Percentiles rank a stretch among this genome's conserved stretches.
phyloP scores from a whole-genome alignment of 2,888 invertebrate species.

The Odiellus spinosus region DNA sequence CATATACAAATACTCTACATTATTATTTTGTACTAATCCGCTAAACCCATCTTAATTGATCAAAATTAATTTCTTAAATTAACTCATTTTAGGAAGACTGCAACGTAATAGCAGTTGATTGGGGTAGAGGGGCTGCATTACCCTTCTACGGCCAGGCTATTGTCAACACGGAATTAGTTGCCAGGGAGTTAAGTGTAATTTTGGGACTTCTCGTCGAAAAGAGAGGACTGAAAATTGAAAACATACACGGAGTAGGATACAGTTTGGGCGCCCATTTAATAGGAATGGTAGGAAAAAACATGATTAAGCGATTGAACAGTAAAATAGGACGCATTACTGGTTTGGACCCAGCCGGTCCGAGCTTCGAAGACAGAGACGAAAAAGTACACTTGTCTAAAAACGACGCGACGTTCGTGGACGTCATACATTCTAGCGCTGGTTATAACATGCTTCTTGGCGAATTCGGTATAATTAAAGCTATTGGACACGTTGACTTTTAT shows the following conservation, averaged over 20 bases:
- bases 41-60: no score
- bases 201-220: background rate
- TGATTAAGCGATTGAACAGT: background rate
- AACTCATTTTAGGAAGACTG: slow-evolving; percentile 3
- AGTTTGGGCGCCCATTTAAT: slow-evolving; percentile 2
- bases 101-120: slow-evolving; percentile 3
- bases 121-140: background rate
- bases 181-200: background rate
- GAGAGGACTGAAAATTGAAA: background rate
- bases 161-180: slow-evolving; percentile 5
- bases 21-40: no score
- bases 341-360: slow-evolving; percentile 13
- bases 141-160: slow-evolving; percentile 2
- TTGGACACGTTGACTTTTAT: slow-evolving; percentile 14
- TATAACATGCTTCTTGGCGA: slow-evolving; percentile 10
- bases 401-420: slow-evolving; percentile 13
- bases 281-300: slow-evolving; percentile 1
- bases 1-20: no score
- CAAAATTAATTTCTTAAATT: no score
- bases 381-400: slow-evolving; percentile 10
- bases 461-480: slow-evolving; percentile 7
- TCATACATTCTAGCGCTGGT: slow-evolving; percentile 14
- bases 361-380: slow-evolving; percentile 12
- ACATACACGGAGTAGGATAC: slow-evolving; percentile 1
- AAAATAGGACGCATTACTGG: slow-evolving; percentile 5